Percentiles rank a stretch among this genome's conserved stretches.
These are phyloP conservation scores for Andrena praecox DNA, from an alignment of 2,888 invertebrate species.

Conservation along the genomic window DNA sequence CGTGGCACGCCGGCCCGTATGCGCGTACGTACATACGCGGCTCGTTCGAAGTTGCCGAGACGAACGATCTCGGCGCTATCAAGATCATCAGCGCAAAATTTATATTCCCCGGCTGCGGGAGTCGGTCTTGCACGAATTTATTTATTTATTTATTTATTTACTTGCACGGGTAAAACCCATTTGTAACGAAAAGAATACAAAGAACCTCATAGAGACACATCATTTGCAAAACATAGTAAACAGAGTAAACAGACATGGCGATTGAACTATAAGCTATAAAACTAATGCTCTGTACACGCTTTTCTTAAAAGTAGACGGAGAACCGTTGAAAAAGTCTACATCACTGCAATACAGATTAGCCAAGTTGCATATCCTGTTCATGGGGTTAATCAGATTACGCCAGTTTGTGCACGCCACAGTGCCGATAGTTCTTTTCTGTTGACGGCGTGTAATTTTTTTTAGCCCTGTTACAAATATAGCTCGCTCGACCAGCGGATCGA, in stretches of 20 bases:
- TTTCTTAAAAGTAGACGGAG: too few species aligned
- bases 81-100: background rate
- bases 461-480: background rate
- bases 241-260: too few species aligned
- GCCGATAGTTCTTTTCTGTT: background rate
- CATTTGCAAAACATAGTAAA: too few species aligned
- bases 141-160: too few species aligned
- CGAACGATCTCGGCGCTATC: background rate
- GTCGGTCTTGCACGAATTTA: background rate
- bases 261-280: too few species aligned
- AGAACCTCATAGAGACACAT: too few species aligned
- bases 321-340: too few species aligned
- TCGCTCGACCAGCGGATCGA: background rate
- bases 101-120: background rate
- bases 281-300: too few species aligned
- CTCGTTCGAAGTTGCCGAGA: background rate
- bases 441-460: constrained; percentile 1
- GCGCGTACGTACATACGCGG: background rate
- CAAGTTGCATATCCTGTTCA: too few species aligned
- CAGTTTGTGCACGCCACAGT: background rate
- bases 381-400: constrained; percentile 2
- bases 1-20: constrained; percentile 22
- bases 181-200: too few species aligned
- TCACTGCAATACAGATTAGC: too few species aligned
- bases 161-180: too few species aligned